phyloP scores from a whole-genome alignment of 2,797 vertebrate species.

The Sebastes taczanowskii region DNA sequence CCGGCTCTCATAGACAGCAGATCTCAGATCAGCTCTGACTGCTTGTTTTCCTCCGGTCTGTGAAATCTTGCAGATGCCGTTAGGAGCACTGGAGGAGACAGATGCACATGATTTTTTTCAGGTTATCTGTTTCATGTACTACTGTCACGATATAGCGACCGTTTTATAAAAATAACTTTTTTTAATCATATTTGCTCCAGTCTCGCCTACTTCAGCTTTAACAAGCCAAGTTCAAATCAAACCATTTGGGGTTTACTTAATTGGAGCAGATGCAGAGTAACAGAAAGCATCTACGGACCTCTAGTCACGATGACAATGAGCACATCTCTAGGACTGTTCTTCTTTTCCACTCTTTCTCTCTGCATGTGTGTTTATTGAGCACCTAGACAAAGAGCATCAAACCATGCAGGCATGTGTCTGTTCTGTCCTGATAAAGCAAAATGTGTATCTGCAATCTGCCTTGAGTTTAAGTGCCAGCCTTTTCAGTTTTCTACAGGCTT shows the following conservation, averaged over 20 bases:
- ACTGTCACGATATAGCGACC: no score
- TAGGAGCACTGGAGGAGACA: no score
- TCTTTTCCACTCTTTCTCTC: neutral
- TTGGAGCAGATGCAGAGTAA: conserved; percentile 2
- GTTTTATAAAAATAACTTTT: no score
- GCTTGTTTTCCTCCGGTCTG: no score
- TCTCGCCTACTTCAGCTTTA: no score
- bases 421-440: conserved; percentile 24
- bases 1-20: no score
- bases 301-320: neutral
- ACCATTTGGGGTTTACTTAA: neutral
- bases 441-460: neutral
- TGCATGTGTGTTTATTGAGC: conserved; percentile 17
- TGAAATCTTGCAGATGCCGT: no score
- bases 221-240: conserved; percentile 7
- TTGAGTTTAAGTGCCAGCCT: neutral
- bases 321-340: neutral
- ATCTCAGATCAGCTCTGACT: no score
- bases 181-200: no score
- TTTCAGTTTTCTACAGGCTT: neutral
- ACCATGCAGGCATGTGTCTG: neutral
- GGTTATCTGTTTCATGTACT: no score
- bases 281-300: neutral
- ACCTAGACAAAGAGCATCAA: conserved; percentile 8
- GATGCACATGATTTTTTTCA: no score